Evolutionary conservation across 2,113 vertebrate genomes (phyloP), one percentile per base, ranked within the genome.

Genomic region (Trichomycterus rosablanca): DNA sequence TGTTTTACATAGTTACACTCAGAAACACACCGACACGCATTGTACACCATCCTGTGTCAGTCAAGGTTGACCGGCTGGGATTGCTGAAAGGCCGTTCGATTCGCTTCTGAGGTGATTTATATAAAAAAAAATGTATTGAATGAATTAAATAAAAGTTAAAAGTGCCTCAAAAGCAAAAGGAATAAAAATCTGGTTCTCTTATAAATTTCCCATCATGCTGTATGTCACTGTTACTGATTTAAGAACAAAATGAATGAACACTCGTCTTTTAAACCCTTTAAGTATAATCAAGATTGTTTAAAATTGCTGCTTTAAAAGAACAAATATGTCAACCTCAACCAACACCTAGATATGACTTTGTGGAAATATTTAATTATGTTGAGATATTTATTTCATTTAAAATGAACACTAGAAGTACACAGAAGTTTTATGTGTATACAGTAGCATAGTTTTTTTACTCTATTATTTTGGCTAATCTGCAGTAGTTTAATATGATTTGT

Each of bases 1-100:
- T 74, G 77, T 79, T 66, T 67, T 52, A 46, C 44, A 43, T 64
- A 67, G 66, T 63, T 65, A 62, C n/a, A 43, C 44, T 35, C 28
- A 24, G 52, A 39, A 19, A 24, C 24, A 19, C 24, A 40, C 19
- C 51, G 37, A 62, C 34, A 61, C 19, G 50, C 45, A 67, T 18
- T 56, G 30, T 56, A 48, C 7, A 48, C 50, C 45, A 43, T 40
- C 40, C 56, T 69, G 40, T 69, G 40, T 74, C 53, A 28, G 24
- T 57, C 32, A 48, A 34, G 32, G 63, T 22, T 34, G 57, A 12
- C 39, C 18, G 39, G 50, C 3, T 4, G 26, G 26, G n/a, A n/a
- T n/a, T n/a, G n/a, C 40, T 37, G 59, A 61, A 34, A 57, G 62
- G 30, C 40, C 58, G 63, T 20, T 45, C 20, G 37, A 52, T 37